Percentiles rank a stretch among this genome's conserved stretches.
These are phyloP conservation scores for Hemichromis elongatus DNA, from an alignment of 2,113 vertebrate genomes.

Conservation along the genomic window DNA sequence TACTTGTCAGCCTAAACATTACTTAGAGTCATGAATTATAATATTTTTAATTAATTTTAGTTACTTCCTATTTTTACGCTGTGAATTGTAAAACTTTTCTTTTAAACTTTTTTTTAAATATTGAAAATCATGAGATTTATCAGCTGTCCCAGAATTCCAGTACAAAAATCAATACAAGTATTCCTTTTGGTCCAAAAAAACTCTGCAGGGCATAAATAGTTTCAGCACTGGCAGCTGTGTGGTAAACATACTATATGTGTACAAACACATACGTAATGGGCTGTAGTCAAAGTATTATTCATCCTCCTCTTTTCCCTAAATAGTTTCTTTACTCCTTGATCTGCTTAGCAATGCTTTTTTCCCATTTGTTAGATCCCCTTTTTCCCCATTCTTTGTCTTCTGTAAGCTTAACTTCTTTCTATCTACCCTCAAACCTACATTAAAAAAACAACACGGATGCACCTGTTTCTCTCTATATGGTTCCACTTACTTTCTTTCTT, in stretches of 20 bases:
- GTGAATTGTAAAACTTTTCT: neutral
- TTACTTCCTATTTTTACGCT: neutral
- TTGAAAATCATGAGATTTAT: neutral
- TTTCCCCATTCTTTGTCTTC: neutral
- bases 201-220: neutral
- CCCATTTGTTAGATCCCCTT: neutral
- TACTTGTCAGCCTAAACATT: neutral
- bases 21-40: neutral
- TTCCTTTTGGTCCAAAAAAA: neutral
- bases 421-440: neutral
- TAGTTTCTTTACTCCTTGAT: slow-evolving; percentile 4
- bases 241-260: neutral
- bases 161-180: neutral
- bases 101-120: neutral
- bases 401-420: neutral
- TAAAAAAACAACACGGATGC: neutral
- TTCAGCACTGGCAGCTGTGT: neutral
- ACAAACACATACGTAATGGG: neutral
- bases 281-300: slow-evolving; percentile 21
- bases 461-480: neutral
- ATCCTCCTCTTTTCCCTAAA: neutral
- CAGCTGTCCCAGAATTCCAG: neutral
- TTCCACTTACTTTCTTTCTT: neutral
- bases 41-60: neutral
- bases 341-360: neutral